A percentile compares a stretch with the other conserved stretches of the same genome.
phyloP scores from a whole-genome alignment of 2,888 invertebrate genomes.

The Nymphalis urticae region DNA sequence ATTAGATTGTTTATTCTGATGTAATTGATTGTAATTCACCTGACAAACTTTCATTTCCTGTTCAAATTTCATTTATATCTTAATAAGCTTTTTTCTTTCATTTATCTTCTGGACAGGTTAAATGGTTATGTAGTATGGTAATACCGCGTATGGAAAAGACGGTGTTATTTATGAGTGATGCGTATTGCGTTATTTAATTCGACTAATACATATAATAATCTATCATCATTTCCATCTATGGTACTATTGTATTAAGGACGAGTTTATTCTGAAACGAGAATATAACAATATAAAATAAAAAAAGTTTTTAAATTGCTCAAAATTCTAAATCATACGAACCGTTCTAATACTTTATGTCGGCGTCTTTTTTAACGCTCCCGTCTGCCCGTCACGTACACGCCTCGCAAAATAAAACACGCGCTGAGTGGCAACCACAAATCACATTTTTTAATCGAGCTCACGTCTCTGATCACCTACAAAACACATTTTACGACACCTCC shows the following conservation, averaged over 20 bases:
- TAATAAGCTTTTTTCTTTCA: not conserved
- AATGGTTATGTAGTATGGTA: no score
- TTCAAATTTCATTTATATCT: not conserved
- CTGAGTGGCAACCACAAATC: constrained; percentile 76
- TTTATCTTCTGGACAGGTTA: not conserved
- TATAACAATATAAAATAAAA: constrained; percentile 12
- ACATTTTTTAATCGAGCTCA: constrained; percentile 80
- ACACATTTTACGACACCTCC: constrained; percentile 19
- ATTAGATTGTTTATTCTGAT: constrained; percentile 25
- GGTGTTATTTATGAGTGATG: no score
- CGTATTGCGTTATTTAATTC: no score
- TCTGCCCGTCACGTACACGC: constrained; percentile 67
- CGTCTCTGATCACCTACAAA: constrained; percentile 58
- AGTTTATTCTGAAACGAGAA: not conserved
- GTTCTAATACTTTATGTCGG: constrained; percentile 28
- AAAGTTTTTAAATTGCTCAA: constrained; percentile 27
- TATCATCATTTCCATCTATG: no score
- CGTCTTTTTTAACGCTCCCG: constrained; percentile 52
- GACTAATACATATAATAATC: no score
- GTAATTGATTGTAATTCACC: constrained; percentile 8
- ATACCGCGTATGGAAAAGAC: no score
- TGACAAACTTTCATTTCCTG: constrained; percentile 10
- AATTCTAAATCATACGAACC: constrained; percentile 37
- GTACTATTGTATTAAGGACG: no score
- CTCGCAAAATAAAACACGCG: constrained; percentile 77